These are phyloP conservation scores for Argyresthia goedartella DNA, from an alignment of 2,888 invertebrate species.

Conservation along the genomic window DNA sequence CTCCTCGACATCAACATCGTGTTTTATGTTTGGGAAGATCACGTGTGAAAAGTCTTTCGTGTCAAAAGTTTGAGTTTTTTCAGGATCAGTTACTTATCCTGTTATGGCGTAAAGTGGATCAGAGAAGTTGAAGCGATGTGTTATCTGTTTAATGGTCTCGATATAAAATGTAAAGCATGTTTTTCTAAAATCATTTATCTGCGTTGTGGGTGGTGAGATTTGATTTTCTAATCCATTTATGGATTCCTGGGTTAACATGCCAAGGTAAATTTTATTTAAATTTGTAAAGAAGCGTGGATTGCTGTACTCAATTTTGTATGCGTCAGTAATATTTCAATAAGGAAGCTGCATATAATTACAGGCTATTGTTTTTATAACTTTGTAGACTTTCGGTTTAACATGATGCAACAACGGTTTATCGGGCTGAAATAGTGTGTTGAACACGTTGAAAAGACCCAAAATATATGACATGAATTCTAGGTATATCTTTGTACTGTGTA, in stretches of 20 bases:
- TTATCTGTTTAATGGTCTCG: slow-evolving; percentile 12
- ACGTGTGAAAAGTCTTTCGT: no score
- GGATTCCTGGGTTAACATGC: neutral
- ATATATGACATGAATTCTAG: neutral
- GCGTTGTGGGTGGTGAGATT: neutral
- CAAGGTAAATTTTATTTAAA: neutral
- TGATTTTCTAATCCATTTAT: neutral
- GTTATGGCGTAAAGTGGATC: slow-evolving; percentile 8
- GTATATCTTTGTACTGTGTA: neutral
- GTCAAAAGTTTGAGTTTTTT: no score
- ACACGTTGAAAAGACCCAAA: neutral
- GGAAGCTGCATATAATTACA: neutral
- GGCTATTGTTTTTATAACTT: slow-evolving; percentile 6
- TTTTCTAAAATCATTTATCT: neutral
- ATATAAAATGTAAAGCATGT: no score
- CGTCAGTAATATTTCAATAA: neutral
- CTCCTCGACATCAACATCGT: slow-evolving; percentile 4
- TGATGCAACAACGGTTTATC: slow-evolving; percentile 9
- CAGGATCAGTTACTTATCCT: no score
- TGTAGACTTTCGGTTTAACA: slow-evolving; percentile 11
- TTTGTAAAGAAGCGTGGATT: neutral
- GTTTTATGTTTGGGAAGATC: slow-evolving; percentile 8
- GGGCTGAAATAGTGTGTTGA: neutral
- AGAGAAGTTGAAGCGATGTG: slow-evolving; percentile 11
- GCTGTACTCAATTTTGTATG: neutral